Evolutionary conservation across 2,797 vertebrate species (phyloP), one percentile per base, ranked within the genome.

Genomic region (Falco cherrug): DNA sequence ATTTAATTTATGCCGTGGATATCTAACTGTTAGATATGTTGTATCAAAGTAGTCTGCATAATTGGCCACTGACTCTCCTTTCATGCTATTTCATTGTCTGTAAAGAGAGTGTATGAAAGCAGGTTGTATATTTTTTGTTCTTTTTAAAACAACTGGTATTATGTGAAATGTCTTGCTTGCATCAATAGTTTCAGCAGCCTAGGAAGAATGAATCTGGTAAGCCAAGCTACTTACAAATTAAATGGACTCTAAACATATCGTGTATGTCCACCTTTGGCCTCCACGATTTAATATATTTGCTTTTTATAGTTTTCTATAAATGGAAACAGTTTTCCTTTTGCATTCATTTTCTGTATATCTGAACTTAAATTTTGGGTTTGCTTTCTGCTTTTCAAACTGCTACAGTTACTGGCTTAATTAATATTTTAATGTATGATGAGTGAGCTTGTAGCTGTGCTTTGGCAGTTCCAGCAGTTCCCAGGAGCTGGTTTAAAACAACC

Each of bases 401-500:
- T 61, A 7, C 35, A n/a, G 14, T 74, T 92, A 20, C 45, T 69
- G 60, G 16, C 19, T 50, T 92, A 37, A 68, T 85, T 26, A 61
- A 24, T 89, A n/a, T 83, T 93, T 84, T 78, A 87, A 83, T 83
- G 84, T 84, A 76, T 59, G 76, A 68, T 29, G 59, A 84, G 54
- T 57, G 87, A 61, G 50, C 71, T 78, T 26, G 10, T 59, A 53
- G 68, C 68, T 70, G 43, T 85, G 76, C 61, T 92, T 64, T 64
- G 81, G 48, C 71, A 31, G 9, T 43, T 80, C 78, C 89, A 54
- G 45, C 68, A 3, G 10, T 71, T 95, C 92, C 86, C 91, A 91
- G 57, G 96, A 91, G 96, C 83, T 70, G 83, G n/a, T 76, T 84
- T 78, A 74, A 79, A 88, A 59, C 79, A 81, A 64, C 35, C 4